Conservation (phyloP, 1,140 invertebrate species). For the Drosophila rufa region DNA sequence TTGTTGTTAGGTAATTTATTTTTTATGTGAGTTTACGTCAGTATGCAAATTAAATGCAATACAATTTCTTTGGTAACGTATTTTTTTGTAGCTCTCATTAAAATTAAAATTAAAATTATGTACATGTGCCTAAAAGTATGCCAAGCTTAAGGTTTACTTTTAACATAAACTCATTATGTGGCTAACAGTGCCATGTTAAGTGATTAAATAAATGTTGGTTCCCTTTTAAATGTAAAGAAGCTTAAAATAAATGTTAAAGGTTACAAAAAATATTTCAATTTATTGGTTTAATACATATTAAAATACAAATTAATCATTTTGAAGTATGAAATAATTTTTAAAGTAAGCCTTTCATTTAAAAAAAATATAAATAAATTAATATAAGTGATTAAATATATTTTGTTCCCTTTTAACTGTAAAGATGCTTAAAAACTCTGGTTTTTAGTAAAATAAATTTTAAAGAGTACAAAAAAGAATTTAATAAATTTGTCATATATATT, state of each 20-base stretch:
- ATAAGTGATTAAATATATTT: too few relatives aligned
- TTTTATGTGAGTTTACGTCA: background rate
- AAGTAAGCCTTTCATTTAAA: too few relatives aligned
- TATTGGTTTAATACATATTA: background rate
- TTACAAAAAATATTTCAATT: background rate
- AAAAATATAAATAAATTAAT: too few relatives aligned
- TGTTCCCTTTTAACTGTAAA: too few relatives aligned
- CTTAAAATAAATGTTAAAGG: background rate
- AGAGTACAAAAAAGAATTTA: too few relatives aligned
- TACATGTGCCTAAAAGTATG: constrained; percentile 31
- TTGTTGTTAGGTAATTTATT: background rate
- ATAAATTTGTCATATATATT: too few relatives aligned
- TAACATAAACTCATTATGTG: constrained; percentile 18
- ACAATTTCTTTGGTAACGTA: background rate
- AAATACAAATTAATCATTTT: background rate
- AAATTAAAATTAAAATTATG: background rate
- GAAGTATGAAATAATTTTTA: background rate
- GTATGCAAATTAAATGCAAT: background rate
- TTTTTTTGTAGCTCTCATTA: background rate
- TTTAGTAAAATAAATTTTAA: too few relatives aligned
- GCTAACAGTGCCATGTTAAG: constrained; percentile 18
- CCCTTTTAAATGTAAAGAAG: background rate
- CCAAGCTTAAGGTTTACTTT: background rate
- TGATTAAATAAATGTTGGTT: background rate
- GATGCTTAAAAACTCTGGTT: too few relatives aligned